A percentile compares a stretch with the other conserved stretches of the same genome.
phyloP scores from a whole-genome alignment of 2,113 vertebrate genomes.

The Gymnarchus niloticus region DNA sequence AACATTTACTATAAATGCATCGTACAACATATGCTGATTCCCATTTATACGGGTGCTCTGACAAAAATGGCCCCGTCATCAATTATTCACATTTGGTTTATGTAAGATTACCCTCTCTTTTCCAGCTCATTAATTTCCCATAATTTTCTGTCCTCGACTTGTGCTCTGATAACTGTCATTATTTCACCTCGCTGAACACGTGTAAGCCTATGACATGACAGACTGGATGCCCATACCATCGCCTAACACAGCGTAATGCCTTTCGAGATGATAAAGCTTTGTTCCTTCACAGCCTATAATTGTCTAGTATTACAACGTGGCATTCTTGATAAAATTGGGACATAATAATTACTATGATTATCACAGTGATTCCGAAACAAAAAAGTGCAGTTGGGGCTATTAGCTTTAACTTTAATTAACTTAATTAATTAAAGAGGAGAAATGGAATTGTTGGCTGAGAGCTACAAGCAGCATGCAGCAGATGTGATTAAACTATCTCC shows the following conservation, averaged over 20 bases:
- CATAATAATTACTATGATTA: constrained; percentile 9
- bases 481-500: background rate
- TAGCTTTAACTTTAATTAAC: constrained; percentile 8
- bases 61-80: background rate
- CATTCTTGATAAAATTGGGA: background rate
- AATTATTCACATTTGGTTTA: background rate
- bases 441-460: background rate
- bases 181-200: background rate
- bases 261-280: background rate
- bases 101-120: background rate
- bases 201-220: background rate
- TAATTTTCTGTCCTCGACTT: constrained; percentile 6
- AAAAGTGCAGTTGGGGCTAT: background rate
- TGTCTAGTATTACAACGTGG: background rate
- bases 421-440: constrained; percentile 10
- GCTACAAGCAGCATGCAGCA: background rate
- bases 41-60: background rate
- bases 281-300: background rate
- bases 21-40: background rate
- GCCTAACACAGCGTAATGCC: background rate
- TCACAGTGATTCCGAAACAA: background rate
- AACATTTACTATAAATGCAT: no score
- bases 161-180: background rate
- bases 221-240: background rate
- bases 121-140: background rate